Evolutionary conservation across 2,113 vertebrate genomes (phyloP), one percentile per base, ranked within the genome.

Genomic region (Odontesthes bonariensis): DNA sequence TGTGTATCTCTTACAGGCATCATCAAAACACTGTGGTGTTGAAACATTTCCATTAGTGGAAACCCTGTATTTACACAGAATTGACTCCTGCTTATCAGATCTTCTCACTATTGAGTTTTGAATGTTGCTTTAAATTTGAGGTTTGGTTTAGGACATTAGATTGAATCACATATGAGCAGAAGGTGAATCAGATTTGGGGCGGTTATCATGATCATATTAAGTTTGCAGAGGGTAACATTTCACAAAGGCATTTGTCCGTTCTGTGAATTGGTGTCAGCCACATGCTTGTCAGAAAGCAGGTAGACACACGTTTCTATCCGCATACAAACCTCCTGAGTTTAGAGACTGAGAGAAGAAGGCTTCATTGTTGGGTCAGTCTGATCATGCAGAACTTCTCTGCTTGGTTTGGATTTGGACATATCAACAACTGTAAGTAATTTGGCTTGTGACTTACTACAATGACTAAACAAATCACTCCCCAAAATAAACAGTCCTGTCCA

Each of bases 1-100:
- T 23, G 56, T 32, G 49, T 65, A 23, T 79, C 63, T 85, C 47
- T 19, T 19, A 8, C 49, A 51, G 46, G 54, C 38, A 62, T 69
- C 75, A 33, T 65, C 57, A 70, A 78, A 55, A 44, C 22, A 47
- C 31, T 31, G 31, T 23, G 1, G 17, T 10, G 52, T 54, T 73
- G 49, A 33, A 54, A 52, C 61, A 68, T 61, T 65, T 61, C 49
- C 3, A 8, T 40, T 8, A 8, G 61, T 27, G 57, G 52, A 47
- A 73, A 84, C 75, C 79, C 49, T 49, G 69, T 75, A 68, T 58
- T 63, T 23, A 11, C 46, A 73, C n/a, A 73, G 35, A 55, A 73
- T 47, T 4, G 42, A 5, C 63, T 19, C 20, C 42, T 23, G 62
- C 54, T 67, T 61, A 86, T 86, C 83, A 75, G 73, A 86, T 83